A percentile compares a stretch with the other conserved stretches of the same genome.
phyloP scores from a whole-genome alignment of 2,888 invertebrate genomes.

The Eupithecia inturbata region DNA sequence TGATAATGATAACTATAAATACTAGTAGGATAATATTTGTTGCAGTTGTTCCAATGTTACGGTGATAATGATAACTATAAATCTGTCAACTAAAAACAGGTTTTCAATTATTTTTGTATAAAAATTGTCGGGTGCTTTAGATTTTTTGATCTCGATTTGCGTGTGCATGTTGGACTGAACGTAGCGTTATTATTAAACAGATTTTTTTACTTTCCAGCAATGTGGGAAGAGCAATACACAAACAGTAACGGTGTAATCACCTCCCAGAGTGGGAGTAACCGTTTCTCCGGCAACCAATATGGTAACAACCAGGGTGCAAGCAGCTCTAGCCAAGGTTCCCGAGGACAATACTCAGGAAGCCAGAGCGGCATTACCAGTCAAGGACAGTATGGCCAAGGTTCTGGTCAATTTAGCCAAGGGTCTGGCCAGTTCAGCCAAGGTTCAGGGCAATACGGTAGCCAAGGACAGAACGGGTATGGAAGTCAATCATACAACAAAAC shows the following conservation, averaged over 20 bases:
- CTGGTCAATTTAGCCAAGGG: slow-evolving; percentile 10
- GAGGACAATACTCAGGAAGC: slow-evolving; percentile 21
- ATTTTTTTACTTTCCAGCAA: slow-evolving; percentile 40
- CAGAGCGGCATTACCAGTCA: slow-evolving; percentile 31
- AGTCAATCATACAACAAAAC: slow-evolving; percentile 59
- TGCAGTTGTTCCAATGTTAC: too few species aligned
- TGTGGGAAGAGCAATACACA: slow-evolving; percentile 49
- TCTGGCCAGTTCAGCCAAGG: slow-evolving; percentile 19
- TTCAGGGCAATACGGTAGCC: slow-evolving; percentile 44
- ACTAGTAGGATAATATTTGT: too few species aligned
- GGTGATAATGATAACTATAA: too few species aligned
- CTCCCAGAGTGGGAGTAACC: slow-evolving; percentile 40
- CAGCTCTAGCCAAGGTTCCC: slow-evolving; percentile 32
- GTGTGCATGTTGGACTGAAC: neutral
- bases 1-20: too few species aligned
- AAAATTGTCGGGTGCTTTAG: neutral
- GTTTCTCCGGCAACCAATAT: slow-evolving; percentile 2
- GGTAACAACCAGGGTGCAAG: slow-evolving; percentile 41
- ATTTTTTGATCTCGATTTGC: neutral
- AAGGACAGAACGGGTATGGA: slow-evolving; percentile 35
- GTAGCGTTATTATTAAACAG: neutral
- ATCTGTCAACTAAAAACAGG: neutral
- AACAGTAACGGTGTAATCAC: slow-evolving; percentile 44
- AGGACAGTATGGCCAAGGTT: slow-evolving; percentile 38
- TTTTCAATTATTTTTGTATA: neutral